Conservation (phyloP, 2,797 vertebrate genomes). For the Eospalax fontanierii region DNA sequence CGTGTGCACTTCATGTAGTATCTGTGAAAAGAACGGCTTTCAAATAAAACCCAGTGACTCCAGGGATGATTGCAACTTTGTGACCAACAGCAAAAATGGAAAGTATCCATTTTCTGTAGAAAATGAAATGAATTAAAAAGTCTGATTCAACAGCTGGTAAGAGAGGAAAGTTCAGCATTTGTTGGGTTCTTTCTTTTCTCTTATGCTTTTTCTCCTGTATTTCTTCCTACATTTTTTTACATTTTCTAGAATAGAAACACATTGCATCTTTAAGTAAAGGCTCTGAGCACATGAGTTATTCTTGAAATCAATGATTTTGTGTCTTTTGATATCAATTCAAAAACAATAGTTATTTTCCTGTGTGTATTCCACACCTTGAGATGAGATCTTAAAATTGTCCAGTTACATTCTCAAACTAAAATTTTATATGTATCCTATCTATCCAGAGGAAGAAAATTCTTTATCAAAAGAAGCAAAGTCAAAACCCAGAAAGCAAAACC, state of each 20-base stretch:
- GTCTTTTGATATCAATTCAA: neutral
- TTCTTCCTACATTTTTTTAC: conserved; percentile 4
- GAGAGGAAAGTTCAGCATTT: neutral
- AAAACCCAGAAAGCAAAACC: conserved; percentile 25
- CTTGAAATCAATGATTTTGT: neutral
- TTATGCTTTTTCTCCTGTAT: neutral
- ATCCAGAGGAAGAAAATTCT: neutral
- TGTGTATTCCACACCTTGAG: neutral
- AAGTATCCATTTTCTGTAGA: neutral
- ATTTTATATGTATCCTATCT: conserved; percentile 3
- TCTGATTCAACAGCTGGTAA: neutral
- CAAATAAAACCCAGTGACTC: neutral
- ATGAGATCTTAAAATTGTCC: neutral
- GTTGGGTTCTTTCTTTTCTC: neutral
- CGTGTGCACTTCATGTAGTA: neutral
- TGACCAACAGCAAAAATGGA: neutral
- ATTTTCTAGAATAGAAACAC: conserved; percentile 22
- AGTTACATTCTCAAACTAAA: neutral
- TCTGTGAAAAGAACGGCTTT: conserved; percentile 9
- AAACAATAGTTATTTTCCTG: neutral
- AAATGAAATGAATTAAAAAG: neutral
- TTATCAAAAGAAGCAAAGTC: neutral
- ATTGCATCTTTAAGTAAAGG: conserved; percentile 22
- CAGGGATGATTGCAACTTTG: neutral
- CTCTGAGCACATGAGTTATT: neutral